Base-by-base conservation (phyloP, 1,140 invertebrate species). In the Periplaneta americana region DNA sequence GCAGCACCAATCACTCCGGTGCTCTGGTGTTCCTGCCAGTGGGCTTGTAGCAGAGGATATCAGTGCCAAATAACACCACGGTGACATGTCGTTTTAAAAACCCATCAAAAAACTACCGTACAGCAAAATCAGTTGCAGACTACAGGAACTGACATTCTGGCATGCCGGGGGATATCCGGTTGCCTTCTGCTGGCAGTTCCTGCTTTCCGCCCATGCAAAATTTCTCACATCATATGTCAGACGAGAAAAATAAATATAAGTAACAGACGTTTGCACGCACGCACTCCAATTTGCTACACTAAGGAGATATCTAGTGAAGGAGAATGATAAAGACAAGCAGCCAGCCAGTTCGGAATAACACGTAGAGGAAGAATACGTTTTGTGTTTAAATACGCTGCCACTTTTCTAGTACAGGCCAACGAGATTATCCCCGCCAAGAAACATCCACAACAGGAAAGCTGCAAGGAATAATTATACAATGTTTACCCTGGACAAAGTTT, bases 371-470 rank as follows among this genome's bases (percentile, higher is more conserved):
- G 80, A 81, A 81, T 81, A 81, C 80, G 80, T 81, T 81, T 81
- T 81, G 80, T 76, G 74, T 81, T 76, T 81, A 75, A 81, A 81
- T 81, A 81, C 80, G 80, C 80, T 81, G 75, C 75, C 66, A 36
- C 74, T 81, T 81, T 76, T 76, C 80, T 81, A 81, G 80, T 77
- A 81, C 80, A 81, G 80, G 80, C 80, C 80, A 81, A 81, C 80
- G 80, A 81, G 66, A 77, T 77, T 81, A 76, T 75, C 80, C 80
- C 80, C 74, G 80, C 80, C 80, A 80, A 80, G 80, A 81, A 39
- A 81, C 80, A 81, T 81, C 80, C 80, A 81, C 80, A 81, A 81
- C 80, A 81, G 80, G 80, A 81, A 80, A 81, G 80, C 80, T 81
- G 80, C 48, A 81, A 81, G 80, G 80, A 81, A 81, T 81, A 81